Evolutionary conservation across 2,113 vertebrate species (phyloP).

Genomic region (Phodopus roborovskii): DNA sequence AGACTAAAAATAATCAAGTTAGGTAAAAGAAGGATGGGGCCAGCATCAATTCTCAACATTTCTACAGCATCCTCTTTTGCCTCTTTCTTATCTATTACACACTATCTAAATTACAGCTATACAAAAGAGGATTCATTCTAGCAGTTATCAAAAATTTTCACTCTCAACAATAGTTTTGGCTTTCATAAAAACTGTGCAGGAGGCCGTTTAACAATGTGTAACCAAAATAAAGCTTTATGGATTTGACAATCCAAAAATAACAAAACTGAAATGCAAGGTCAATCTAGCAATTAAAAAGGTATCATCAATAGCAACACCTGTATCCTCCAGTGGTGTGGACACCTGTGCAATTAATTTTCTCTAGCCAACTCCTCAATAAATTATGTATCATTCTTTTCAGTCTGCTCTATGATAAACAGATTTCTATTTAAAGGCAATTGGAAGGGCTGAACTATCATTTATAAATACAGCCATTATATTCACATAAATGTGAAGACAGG

Average conservation of each 20-base stretch:
- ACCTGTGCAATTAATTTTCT: background rate
- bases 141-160: background rate
- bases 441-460: background rate
- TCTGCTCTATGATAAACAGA: background rate
- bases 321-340: background rate
- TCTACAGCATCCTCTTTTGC: background rate
- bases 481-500: background rate
- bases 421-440: background rate
- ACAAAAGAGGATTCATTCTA: slow-evolving; percentile 7
- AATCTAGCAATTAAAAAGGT: background rate
- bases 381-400: background rate
- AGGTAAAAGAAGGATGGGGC: background rate
- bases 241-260: background rate
- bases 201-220: background rate
- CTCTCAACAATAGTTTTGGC: background rate
- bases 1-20: background rate
- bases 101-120: background rate
- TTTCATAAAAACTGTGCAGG: background rate
- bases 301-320: slow-evolving; percentile 4
- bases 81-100: background rate
- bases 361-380: background rate
- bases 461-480: slow-evolving; percentile 18
- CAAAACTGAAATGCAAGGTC: slow-evolving; percentile 4
- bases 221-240: background rate
- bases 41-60: background rate